Percentiles rank a stretch among this genome's conserved stretches.
Conservation (phyloP, 2,797 vertebrate genomes). For the Micropoecilia bifurca region DNA sequence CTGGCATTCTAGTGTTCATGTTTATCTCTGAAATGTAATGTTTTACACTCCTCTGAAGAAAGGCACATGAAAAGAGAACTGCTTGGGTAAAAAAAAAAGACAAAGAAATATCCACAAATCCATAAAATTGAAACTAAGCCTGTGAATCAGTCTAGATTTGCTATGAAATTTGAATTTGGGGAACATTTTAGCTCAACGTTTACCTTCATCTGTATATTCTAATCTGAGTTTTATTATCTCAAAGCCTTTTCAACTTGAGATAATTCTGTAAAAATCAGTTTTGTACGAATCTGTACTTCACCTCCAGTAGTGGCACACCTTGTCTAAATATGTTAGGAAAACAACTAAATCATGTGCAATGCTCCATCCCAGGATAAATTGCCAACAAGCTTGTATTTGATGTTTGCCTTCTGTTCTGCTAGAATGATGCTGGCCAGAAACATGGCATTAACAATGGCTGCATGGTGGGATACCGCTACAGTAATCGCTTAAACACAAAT, state of each 20-base stretch:
- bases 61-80: background rate
- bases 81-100: constrained; percentile 21
- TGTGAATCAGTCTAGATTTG: constrained; percentile 29
- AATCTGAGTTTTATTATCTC: background rate
- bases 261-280: constrained; percentile 28
- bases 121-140: constrained; percentile 33
- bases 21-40: constrained; percentile 28
- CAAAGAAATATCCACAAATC: constrained; percentile 37
- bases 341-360: constrained; percentile 58
- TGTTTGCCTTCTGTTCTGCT: constrained; percentile 52
- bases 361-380: constrained; percentile 53
- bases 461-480: constrained; percentile 31
- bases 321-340: constrained; percentile 60
- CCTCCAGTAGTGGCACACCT: constrained; percentile 18
- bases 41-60: constrained; percentile 39
- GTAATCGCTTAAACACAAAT: constrained; percentile 41
- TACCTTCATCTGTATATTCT: constrained; percentile 6
- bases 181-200: constrained; percentile 15
- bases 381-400: constrained; percentile 50
- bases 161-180: constrained; percentile 23
- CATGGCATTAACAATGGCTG: constrained; percentile 49
- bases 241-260: constrained; percentile 18
- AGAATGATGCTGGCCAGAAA: constrained; percentile 44
- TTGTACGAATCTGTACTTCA: constrained; percentile 38
- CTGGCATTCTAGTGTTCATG: constrained; percentile 21